Base-by-base conservation (phyloP, 2,113 vertebrate genomes). In the Condylura cristata region DNA sequence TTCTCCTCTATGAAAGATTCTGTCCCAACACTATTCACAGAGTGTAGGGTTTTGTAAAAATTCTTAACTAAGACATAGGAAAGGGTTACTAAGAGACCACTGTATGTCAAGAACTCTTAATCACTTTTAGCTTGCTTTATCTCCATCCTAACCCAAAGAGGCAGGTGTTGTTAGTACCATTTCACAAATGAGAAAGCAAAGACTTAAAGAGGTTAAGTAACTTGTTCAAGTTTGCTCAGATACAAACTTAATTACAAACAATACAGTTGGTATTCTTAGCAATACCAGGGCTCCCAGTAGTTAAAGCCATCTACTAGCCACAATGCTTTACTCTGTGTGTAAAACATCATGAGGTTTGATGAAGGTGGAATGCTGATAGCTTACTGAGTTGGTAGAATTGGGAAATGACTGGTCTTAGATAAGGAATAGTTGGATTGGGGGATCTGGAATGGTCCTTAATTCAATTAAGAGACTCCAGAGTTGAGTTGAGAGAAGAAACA, bases 101-200 rank as follows among this genome's bases (percentile, higher is more conserved):
- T 56, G 70, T 51, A 6, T 24, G 4, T 70, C 34, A 18, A n/a
- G 61, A 92, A 14, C 4, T 80, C 48, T 26, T 32, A 56, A 70
- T 71, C 63, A 70, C 32, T 63, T 91, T 48, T 41, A 93, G 75
- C 20, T 93, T 24, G 3, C 22, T 88, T 80, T 66, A 32, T 71
- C 46, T 76, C 79, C 37, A 2, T 86, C 90, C 86, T 81, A 86
- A 89, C 22, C 32, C 18, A 1, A 20, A 32, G 66, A 89, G 22
- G 46, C 28, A 81, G 26, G 24, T 80, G 9, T 8, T 72, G 20
- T 82, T 75, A 39, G 34, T 80, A 5, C 22, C 26, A 66, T 53
- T 83, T 94, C 72, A 90, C 32, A 91, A 41, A 94, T 1, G 18
- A 76, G 44, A n/a, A 91, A 80, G n/a, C 48, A 65, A 58, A 90